Conservation (phyloP, 2,113 vertebrate species). For the Datnioides undecimradiatus region DNA sequence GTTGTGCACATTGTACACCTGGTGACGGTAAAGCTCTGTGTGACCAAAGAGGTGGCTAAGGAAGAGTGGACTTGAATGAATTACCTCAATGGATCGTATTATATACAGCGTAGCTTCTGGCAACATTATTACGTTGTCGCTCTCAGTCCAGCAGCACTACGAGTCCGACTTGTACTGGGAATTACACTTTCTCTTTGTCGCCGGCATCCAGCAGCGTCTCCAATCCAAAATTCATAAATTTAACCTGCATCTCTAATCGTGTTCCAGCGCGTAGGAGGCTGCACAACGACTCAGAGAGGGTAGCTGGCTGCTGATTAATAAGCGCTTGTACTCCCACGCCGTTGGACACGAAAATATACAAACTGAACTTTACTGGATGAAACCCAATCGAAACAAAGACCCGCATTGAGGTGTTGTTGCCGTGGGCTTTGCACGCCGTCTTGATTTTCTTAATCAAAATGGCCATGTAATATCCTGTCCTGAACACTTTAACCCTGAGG, state of each 20-base stretch:
- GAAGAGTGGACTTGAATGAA: background rate
- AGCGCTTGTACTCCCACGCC: constrained; percentile 59
- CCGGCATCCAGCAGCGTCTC: constrained; percentile 8
- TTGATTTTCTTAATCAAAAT: constrained; percentile 32
- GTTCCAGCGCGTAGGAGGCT: constrained; percentile 59
- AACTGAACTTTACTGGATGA: constrained; percentile 38
- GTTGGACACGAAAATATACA: constrained; percentile 47
- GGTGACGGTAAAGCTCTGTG: background rate
- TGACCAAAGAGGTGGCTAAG: background rate
- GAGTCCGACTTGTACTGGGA: constrained; percentile 1
- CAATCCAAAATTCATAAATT: constrained; percentile 40
- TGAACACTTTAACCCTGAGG: too few relatives aligned
- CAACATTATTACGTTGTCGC: background rate
- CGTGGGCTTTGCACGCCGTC: constrained; percentile 17
- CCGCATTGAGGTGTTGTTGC: constrained; percentile 39
- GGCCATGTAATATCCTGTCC: background rate
- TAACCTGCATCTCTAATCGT: constrained; percentile 59
- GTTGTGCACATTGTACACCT: too few relatives aligned
- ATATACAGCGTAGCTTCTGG: constrained; percentile 7
- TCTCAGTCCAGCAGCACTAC: background rate
- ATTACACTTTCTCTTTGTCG: background rate
- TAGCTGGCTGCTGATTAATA: constrained; percentile 71
- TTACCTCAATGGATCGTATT: background rate
- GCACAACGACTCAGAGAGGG: constrained; percentile 28
- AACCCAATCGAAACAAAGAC: constrained; percentile 37